phyloP scores from a whole-genome alignment of 2,797 vertebrate species.

The Hozukius guyotensis region DNA sequence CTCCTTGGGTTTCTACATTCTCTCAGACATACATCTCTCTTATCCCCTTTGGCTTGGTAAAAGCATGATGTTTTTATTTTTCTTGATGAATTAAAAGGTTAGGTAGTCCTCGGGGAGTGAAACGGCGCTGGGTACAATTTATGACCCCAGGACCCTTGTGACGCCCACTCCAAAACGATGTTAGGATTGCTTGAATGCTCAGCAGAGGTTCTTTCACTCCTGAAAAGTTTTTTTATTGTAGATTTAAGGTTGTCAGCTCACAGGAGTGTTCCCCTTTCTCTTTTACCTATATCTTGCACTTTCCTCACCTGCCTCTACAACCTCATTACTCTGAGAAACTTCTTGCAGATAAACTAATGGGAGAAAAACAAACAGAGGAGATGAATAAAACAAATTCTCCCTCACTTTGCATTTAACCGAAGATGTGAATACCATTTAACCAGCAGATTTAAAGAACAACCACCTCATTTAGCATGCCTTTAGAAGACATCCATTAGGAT shows the following conservation, averaged over 20 bases:
- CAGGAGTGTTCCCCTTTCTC: neutral
- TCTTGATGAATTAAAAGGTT: constrained; percentile 41
- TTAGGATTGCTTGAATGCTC: neutral
- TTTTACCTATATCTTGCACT: neutral
- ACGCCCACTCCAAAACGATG: neutral
- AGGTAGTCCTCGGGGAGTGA: neutral
- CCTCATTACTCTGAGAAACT: neutral
- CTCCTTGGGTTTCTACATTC: constrained; percentile 20
- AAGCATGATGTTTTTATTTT: neutral
- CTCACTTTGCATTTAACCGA: constrained; percentile 46
- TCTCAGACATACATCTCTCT: constrained; percentile 20
- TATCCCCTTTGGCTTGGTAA: neutral
- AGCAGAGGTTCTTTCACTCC: neutral
- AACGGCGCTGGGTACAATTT: neutral
- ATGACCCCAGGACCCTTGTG: constrained; percentile 5
- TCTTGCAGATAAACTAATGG: constrained; percentile 35
- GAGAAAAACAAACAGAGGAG: constrained; percentile 38
- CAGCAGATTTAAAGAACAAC: constrained; percentile 57
- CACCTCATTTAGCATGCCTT: constrained; percentile 62
- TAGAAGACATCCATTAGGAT: constrained; percentile 58
- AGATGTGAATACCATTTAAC: constrained; percentile 54
- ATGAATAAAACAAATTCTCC: constrained; percentile 40
- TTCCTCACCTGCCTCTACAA: constrained; percentile 6
- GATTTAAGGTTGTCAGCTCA: neutral
- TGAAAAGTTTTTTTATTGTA: neutral